Conservation (phyloP, 2,888 invertebrate genomes). For the Lasius fuliginosus region DNA sequence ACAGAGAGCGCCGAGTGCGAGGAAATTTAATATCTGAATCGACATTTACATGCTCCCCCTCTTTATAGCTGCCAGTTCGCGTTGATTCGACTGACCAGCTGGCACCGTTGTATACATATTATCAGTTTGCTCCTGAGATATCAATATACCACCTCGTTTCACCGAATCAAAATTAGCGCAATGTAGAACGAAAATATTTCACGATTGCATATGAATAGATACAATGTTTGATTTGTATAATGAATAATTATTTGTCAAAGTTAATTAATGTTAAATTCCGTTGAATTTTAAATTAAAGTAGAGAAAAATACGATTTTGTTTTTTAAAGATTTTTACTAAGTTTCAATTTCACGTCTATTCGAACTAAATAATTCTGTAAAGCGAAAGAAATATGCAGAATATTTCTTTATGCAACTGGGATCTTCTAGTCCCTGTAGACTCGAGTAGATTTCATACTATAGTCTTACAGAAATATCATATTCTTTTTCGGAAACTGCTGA, state of each 20-base stretch:
- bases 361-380: neutral
- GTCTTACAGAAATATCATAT: neutral
- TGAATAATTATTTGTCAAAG: neutral
- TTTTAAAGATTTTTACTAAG: neutral
- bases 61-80: slow-evolving; percentile 46
- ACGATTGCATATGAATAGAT: neutral
- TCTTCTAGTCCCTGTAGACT: neutral
- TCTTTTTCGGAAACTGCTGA: neutral
- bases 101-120: neutral
- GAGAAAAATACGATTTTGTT: neutral
- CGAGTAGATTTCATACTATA: neutral
- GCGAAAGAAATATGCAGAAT: neutral
- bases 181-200: neutral
- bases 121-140: slow-evolving; percentile 24
- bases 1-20: slow-evolving; percentile 47
- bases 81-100: slow-evolving; percentile 32
- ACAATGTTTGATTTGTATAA: neutral
- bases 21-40: slow-evolving; percentile 77
- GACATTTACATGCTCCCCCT: slow-evolving; percentile 53
- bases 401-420: neutral
- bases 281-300: neutral
- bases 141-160: slow-evolving; percentile 32
- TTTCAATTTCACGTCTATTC: neutral
- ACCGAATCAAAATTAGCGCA: neutral
- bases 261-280: neutral